phyloP scores from a whole-genome alignment of 1,140 invertebrate species.

The Eueides isabella region DNA sequence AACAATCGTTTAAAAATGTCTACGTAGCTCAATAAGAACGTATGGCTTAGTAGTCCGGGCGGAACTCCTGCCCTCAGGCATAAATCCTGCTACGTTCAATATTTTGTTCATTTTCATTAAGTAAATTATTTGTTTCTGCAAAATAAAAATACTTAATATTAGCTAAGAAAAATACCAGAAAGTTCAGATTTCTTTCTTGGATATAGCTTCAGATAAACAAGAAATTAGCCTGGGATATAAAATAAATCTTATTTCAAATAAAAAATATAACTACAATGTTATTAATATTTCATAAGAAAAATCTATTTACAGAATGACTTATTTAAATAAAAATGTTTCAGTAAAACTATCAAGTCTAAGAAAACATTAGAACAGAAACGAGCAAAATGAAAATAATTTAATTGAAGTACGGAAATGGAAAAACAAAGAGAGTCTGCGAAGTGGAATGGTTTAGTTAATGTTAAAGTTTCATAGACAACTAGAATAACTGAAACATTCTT shows the following conservation, averaged over 20 bases:
- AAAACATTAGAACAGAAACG: conserved; percentile 22
- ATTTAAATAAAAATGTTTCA: conserved; percentile 14
- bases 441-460: conserved; percentile 3
- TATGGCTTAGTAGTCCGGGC: no score
- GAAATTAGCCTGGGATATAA: no score
- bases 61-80: no score
- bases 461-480: conserved; percentile 18
- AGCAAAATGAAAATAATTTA: conserved; percentile 22
- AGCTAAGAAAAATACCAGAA: no score
- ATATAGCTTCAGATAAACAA: no score
- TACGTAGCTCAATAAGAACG: no score
- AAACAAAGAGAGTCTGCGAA: conserved; percentile 11
- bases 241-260: background rate
- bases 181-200: no score
- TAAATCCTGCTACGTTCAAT: no score
- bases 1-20: no score
- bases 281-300: background rate
- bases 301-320: conserved; percentile 8
- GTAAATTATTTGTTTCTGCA: no score
- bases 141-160: no score
- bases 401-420: conserved; percentile 11
- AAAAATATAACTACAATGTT: background rate
- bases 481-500: background rate
- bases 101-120: no score
- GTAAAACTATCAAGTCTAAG: conserved; percentile 26